phyloP scores from a whole-genome alignment of 2,888 invertebrate species.

The Allygus modestus region DNA sequence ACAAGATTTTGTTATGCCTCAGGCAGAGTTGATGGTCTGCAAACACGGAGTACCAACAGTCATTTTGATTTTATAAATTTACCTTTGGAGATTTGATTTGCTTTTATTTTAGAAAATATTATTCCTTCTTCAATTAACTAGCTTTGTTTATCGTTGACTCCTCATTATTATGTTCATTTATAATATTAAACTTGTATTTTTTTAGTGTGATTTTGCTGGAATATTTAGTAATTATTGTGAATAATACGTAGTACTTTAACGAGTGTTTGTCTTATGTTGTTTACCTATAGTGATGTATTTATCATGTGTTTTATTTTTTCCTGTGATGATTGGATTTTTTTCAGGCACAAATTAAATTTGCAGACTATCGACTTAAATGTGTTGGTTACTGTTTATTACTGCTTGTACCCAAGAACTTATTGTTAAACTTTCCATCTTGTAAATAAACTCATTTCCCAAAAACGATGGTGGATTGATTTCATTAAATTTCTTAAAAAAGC shows the following conservation, averaged over 20 bases:
- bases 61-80: not conserved
- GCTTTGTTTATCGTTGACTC: not conserved
- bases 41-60: not conserved
- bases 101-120: not conserved
- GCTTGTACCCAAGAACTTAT: slow-evolving; percentile 19
- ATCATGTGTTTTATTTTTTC: too few species aligned
- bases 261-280: too few species aligned
- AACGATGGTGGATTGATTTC: not conserved
- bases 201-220: too few species aligned
- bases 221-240: too few species aligned
- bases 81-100: not conserved
- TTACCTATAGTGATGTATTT: too few species aligned
- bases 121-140: not conserved
- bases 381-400: slow-evolving; percentile 21
- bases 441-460: slow-evolving; percentile 40
- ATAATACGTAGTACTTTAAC: too few species aligned
- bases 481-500: not conserved
- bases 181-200: too few species aligned
- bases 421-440: slow-evolving; percentile 38
- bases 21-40: slow-evolving; percentile 27
- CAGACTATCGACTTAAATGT: slow-evolving; percentile 11
- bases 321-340: not conserved
- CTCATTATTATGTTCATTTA: too few species aligned
- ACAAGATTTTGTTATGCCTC: not conserved
- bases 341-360: not conserved